A percentile compares a stretch with the other conserved stretches of the same genome.
These are phyloP conservation scores for Drosophila demipolita DNA, from an alignment of 2,888 invertebrate genomes.

Conservation along the genomic window DNA sequence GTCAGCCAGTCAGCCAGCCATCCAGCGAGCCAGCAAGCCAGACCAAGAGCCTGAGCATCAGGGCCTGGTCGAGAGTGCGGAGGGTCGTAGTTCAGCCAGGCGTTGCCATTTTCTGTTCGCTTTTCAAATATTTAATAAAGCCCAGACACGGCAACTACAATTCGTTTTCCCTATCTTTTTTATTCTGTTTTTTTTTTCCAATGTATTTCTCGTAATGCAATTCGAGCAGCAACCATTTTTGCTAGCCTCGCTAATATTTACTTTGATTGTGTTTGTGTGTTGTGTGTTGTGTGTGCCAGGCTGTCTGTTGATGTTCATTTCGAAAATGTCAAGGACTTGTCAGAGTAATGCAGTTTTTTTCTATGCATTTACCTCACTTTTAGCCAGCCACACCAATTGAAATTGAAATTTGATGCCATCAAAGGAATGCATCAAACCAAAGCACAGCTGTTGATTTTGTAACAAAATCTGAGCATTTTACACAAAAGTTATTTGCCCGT, in stretches of 20 bases:
- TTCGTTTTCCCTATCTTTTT: slow-evolving; percentile 28
- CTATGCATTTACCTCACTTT: slow-evolving; percentile 63
- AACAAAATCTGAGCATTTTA: not conserved
- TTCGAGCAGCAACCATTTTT: slow-evolving; percentile 61
- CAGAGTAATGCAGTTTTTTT: slow-evolving; percentile 65
- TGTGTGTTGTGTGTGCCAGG: slow-evolving; percentile 13
- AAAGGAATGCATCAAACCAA: slow-evolving; percentile 16
- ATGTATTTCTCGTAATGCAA: slow-evolving; percentile 47
- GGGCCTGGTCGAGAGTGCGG: not conserved
- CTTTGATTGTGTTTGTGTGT: not conserved
- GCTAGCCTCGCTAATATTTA: slow-evolving; percentile 42
- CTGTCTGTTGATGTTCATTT: slow-evolving; percentile 56
- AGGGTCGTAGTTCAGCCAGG: slow-evolving; percentile 45
- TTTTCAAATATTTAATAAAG: slow-evolving; percentile 76
- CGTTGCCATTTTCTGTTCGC: slow-evolving; percentile 52
- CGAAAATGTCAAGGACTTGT: slow-evolving; percentile 76
- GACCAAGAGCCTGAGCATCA: not conserved
- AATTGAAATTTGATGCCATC: slow-evolving; percentile 56
- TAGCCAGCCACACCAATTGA: slow-evolving; percentile 43
- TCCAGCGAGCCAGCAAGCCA: not conserved
- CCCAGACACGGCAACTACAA: slow-evolving; percentile 65
- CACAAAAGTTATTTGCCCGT: not conserved
- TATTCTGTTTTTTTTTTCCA: slow-evolving; percentile 2
- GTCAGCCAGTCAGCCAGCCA: not conserved
- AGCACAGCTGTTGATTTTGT: not conserved